A percentile compares a stretch with the other conserved stretches of the same genome.
These are phyloP conservation scores for Hedychridium roseum DNA, from an alignment of 2,888 invertebrate genomes.

Conservation along the genomic window DNA sequence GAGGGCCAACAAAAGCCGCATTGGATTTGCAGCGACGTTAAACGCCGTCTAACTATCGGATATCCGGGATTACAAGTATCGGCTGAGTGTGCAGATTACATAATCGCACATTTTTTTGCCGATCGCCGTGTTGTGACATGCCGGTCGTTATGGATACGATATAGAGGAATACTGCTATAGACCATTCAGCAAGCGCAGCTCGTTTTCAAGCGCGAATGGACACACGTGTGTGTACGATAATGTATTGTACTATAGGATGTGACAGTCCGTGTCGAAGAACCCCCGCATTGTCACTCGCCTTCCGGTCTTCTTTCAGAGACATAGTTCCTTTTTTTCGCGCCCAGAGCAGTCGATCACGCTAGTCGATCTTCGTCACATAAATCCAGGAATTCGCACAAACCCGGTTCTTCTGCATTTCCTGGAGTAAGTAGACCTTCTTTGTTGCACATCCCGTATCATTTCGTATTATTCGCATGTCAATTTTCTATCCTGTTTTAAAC, in stretches of 20 bases:
- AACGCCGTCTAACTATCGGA: background rate
- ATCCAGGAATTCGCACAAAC: no score
- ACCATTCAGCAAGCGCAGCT: slow-evolving; percentile 25
- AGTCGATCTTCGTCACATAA: no score
- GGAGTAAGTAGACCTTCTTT: no score
- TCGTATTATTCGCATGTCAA: no score
- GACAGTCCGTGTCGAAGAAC: slow-evolving; percentile 26
- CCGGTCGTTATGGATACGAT: slow-evolving; percentile 51
- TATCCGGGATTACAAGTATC: slow-evolving; percentile 2
- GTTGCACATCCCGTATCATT: no score
- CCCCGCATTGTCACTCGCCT: slow-evolving; percentile 40
- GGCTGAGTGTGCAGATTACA: no score
- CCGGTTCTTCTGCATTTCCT: no score
- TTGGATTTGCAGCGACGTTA: slow-evolving; percentile 1
- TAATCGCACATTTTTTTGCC: slow-evolving; percentile 19
- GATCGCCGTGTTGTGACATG: slow-evolving; percentile 43
- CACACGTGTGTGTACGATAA: slow-evolving; percentile 18
- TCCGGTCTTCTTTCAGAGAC: slow-evolving; percentile 35
- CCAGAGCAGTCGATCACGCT: background rate
- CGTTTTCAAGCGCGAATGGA: slow-evolving; percentile 19
- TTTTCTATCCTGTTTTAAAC: no score
- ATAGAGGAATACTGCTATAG: slow-evolving; percentile 14
- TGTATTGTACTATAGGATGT: slow-evolving; percentile 23
- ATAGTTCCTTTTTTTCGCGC: background rate
- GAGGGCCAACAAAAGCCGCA: no score